phyloP scores from a whole-genome alignment of 2,888 invertebrate genomes.

The Pantelozetes paolii region DNA sequence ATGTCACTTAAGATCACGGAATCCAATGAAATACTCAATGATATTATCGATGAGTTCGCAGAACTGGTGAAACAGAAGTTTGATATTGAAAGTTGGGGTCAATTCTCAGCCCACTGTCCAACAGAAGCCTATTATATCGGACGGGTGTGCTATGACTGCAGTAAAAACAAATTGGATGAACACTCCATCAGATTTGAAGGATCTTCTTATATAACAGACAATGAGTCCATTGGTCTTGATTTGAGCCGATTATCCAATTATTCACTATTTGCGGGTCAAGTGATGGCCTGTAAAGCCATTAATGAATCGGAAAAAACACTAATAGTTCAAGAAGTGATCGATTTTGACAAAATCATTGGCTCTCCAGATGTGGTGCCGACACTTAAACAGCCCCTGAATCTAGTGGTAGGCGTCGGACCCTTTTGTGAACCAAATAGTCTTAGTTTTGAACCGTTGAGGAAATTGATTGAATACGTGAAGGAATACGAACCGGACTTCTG shows the following conservation, averaged over 20 bases:
- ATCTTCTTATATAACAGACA: not conserved
- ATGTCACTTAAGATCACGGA: conserved; percentile 38
- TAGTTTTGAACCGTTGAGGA: conserved; percentile 16
- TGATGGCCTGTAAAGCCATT: conserved; percentile 32
- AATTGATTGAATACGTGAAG: conserved; percentile 34
- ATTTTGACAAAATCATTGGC: not conserved
- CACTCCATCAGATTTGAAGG: not conserved
- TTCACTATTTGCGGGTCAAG: conserved; percentile 43
- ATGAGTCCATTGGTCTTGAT: conserved; percentile 15
- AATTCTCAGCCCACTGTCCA: conserved; percentile 3
- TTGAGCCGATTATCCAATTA: not conserved
- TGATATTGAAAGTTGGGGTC: not conserved
- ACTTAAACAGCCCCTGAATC: conserved; percentile 6
- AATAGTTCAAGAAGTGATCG: conserved; percentile 26
- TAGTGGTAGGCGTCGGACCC: conserved; percentile 40
- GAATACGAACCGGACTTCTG: conserved; percentile 33
- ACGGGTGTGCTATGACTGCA: conserved; percentile 24
- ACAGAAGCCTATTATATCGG: conserved; percentile 36
- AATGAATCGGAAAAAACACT: conserved; percentile 21
- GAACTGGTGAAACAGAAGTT: not conserved
- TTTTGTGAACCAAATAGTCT: not conserved
- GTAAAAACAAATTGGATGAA: not conserved
- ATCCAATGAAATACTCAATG: conserved; percentile 35
- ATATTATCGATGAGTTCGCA: conserved; percentile 33
- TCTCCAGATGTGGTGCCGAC: not conserved